Conservation (phyloP, 2,113 vertebrate species). For the Myiozetetes cayanensis region DNA sequence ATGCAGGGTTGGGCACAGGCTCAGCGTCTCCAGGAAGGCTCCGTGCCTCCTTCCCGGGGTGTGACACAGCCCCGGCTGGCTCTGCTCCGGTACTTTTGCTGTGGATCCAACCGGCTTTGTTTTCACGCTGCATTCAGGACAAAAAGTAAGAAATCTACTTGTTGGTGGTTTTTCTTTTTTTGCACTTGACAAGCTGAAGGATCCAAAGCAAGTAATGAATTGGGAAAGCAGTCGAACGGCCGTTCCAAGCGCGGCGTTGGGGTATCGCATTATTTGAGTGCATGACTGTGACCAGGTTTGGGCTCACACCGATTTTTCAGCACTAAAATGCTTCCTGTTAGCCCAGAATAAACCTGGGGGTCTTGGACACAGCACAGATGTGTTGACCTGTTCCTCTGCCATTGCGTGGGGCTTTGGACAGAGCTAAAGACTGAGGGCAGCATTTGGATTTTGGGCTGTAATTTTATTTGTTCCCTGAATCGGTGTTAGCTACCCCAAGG, state of each 20-base stretch:
- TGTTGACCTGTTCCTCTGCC: neutral
- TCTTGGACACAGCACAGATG: accelerated
- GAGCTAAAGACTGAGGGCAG: accelerated
- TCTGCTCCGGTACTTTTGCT: neutral
- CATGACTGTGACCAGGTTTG: constrained; percentile 23
- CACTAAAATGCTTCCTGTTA: neutral
- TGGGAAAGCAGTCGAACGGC: neutral
- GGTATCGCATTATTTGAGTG: constrained; percentile 29
- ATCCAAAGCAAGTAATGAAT: constrained; percentile 18
- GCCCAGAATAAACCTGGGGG: neutral
- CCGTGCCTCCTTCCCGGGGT: neutral
- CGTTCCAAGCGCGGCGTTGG: neutral
- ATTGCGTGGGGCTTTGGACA: accelerated
- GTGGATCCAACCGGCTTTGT: constrained; percentile 3
- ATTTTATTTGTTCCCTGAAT: neutral
- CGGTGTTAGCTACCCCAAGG: neutral
- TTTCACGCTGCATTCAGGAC: neutral
- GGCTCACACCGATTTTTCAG: neutral
- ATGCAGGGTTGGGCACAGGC: neutral
- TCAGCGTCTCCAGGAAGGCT: accelerated
- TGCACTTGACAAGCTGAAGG: neutral
- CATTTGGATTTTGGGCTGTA: neutral
- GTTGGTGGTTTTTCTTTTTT: neutral
- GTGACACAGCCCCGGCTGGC: neutral
- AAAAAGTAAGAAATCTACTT: constrained; percentile 32